A percentile compares a stretch with the other conserved stretches of the same genome.
phyloP scores from a whole-genome alignment of 2,113 vertebrate species.

The rat (Rattus norvegicus) region DNA sequence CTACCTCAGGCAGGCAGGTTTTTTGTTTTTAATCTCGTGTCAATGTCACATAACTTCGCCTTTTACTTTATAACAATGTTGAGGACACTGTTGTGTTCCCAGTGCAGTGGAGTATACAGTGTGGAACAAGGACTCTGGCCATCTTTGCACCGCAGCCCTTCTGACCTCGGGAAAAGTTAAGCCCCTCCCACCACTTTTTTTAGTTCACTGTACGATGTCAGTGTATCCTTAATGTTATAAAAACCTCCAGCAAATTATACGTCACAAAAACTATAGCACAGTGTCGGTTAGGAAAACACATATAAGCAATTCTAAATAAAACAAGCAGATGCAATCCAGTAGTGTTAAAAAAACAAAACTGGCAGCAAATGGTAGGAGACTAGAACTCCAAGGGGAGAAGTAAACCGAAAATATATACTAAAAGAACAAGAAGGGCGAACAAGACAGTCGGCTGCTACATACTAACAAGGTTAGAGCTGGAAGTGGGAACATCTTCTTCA shows the following conservation, averaged over 20 bases:
- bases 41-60: neutral
- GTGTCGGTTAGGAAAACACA: neutral
- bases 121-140: neutral
- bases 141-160: neutral
- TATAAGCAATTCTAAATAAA: slow-evolving; percentile 47
- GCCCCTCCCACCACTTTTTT: neutral
- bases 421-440: neutral
- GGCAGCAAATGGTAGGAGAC: neutral
- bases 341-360: neutral
- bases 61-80: slow-evolving; percentile 37
- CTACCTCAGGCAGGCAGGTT: neutral
- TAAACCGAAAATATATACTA: neutral
- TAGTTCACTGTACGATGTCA: neutral
- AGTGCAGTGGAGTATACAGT: neutral
- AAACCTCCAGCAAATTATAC: neutral
- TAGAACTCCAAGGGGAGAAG: neutral
- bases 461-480: neutral
- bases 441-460: neutral
- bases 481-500: neutral
- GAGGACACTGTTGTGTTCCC: neutral
- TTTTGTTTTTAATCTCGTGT: slow-evolving; percentile 20
- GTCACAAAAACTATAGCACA: neutral
- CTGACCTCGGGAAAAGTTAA: neutral
- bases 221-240: neutral
- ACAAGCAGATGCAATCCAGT: neutral